These are phyloP conservation scores for Indicator maculatus DNA, from an alignment of 2,113 vertebrate genomes.

Conservation along the genomic window DNA sequence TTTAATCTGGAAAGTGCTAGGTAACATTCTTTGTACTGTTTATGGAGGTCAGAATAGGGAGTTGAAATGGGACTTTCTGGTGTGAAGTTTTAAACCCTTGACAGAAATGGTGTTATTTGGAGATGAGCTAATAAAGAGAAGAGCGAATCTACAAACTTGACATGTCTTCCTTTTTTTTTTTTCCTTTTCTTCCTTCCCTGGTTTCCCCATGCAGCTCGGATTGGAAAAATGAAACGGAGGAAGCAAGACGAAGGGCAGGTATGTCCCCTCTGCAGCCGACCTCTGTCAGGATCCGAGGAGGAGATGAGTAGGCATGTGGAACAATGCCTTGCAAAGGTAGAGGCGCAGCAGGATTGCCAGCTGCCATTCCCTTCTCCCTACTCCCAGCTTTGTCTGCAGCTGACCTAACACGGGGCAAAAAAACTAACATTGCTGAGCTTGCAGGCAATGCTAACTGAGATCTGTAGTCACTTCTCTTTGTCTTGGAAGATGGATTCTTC, in stretches of 20 bases:
- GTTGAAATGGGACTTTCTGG: not conserved
- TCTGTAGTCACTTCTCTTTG: slow-evolving; percentile 8
- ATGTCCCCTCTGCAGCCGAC: slow-evolving; percentile 98
- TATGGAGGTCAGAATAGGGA: not conserved
- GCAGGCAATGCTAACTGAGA: slow-evolving; percentile 36
- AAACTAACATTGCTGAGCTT: slow-evolving; percentile 59
- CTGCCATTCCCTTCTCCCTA: slow-evolving; percentile 58
- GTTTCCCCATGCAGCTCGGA: slow-evolving; percentile 88
- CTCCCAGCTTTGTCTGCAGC: slow-evolving; percentile 37
- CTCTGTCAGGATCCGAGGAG: slow-evolving; percentile 98
- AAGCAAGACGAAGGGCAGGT: slow-evolving; percentile 99
- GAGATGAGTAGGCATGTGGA: slow-evolving; percentile 99
- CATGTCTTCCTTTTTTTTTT: not conserved
- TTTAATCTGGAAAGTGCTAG: not conserved
- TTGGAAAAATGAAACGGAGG: slow-evolving; percentile 99
- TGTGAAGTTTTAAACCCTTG: not conserved
- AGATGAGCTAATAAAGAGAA: not conserved
- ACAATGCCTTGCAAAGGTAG: slow-evolving; percentile 99
- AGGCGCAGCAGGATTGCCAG: slow-evolving; percentile 71
- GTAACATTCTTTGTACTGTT: not conserved
- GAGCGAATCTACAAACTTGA: slow-evolving; percentile 2
- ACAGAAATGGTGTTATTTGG: not conserved
- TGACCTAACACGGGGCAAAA: not conserved
- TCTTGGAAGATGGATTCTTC: slow-evolving; percentile 13
- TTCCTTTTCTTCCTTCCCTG: slow-evolving; percentile 23